Evolutionary conservation across 92 coral and sea anemone genomes (phyloP).

Genomic region (Parazoanthus darwini): DNA sequence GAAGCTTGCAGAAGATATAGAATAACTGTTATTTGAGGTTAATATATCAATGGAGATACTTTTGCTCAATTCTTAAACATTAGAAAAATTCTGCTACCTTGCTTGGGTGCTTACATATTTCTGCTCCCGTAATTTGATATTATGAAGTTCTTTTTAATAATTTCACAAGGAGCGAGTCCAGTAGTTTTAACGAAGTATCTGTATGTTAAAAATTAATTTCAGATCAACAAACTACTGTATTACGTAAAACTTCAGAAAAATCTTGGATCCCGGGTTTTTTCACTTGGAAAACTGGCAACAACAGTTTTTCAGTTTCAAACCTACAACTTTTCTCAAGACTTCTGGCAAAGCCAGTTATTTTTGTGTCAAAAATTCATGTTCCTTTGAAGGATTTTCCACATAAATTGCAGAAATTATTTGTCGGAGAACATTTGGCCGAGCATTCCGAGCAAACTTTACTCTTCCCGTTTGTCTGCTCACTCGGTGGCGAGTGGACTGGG

Average conservation of each 20-base stretch:
- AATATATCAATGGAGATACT: neutral
- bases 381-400: conserved; percentile 83
- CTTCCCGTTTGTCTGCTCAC: conserved; percentile 64
- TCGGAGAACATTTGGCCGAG: conserved; percentile 59
- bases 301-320: no score
- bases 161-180: neutral
- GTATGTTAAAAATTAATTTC: neutral
- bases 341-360: neutral
- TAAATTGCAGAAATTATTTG: conserved; percentile 76
- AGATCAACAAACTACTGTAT: neutral
- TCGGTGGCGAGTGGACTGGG: conserved; percentile 26
- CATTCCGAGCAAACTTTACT: conserved; percentile 73
- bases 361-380: conserved; percentile 32
- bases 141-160: no score
- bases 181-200: neutral
- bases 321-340: neutral
- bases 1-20: neutral
- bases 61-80: no score
- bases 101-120: neutral
- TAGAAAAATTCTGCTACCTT: no score
- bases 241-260: neutral
- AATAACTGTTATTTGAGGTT: neutral
- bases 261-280: neutral
- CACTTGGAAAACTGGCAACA: neutral
- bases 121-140: neutral